Base-by-base conservation (phyloP, 2,888 invertebrate genomes). In the Folsomia candida region DNA sequence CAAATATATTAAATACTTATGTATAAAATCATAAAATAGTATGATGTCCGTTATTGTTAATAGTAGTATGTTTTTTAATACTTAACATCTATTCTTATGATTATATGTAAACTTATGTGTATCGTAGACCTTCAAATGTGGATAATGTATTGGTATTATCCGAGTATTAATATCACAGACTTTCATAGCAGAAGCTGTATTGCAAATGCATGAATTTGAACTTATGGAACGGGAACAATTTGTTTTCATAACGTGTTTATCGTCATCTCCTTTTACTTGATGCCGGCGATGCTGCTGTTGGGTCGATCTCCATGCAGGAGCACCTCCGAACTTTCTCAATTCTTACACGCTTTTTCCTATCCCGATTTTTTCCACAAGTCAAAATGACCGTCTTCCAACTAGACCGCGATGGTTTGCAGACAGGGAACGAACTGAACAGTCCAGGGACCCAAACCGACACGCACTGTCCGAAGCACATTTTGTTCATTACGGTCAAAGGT, bases 371-470 rank as follows among this genome's bases (percentile, higher is more conserved):
- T 1, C 78, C 78, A 67, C 79, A 79, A 2, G 70, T 76, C 24
- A 79, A 63, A 0, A 76, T 79, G 37, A 79, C 75, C 4, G 71
- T 73, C 70, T 77, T 78, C 69, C 77, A 77, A 9, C 71, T 72
- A 1, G 76, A 76, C 61, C 74, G 76, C 28, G 77, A 78, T 0
- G 79, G 79, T 61, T 73, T 60, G 67, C 79, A 79, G 9, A 75
- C 79, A 28, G 79, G 78, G 62, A 76, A 78, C 9, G 78, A 78
- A 26, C 75, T 72, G 65, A 79, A 79, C 20, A 79, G 64, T 25
- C 78, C 76, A 2, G 79, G 79, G 20, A 79, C 75, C 79, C 79
- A 79, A 9, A 79, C 79, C 3, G 76, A 76, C 1, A 79, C 76
- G 58, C 79, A 79, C 54, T 77, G 76, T 11, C 79, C 79, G 68